Evolutionary conservation across 2,113 vertebrate genomes (phyloP), one percentile per base, ranked within the genome.

Genomic region (Sebastes schlegelii): DNA sequence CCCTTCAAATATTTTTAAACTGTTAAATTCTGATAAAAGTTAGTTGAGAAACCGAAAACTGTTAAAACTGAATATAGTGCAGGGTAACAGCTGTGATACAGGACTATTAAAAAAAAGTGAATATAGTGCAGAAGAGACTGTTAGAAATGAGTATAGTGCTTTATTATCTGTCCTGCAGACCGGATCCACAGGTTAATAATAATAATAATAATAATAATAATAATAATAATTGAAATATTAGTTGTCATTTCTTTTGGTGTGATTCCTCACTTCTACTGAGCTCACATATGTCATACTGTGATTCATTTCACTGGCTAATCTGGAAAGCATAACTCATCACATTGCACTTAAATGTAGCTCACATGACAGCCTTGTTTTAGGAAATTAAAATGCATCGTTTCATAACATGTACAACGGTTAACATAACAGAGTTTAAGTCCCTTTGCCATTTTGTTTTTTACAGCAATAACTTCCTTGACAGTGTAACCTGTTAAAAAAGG

Each of bases 291-390:
- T 6, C 60, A 40, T 16, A 46, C 45, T 23, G 45, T 49, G 45
- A 26, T 17, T n/a, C n/a, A n/a, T n/a, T n/a, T n/a, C n/a, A n/a
- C n/a, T n/a, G n/a, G n/a, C n/a, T 58, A 23, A 58, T 11, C 19
- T 4, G 6, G 34, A 68, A 67, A 26, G 8, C 7, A 2, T 10
- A 40, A 40, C 16, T 52, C 6, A 13, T 23, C 8, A 5, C 9
- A 21, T 21, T 70, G 9, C 7, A 8, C 17, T 6, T 55, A 6
- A 43, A 21, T 57, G 68, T 26, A 55, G 64, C n/a, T 48, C 26
- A 1, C 26, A 16, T 26, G 6, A 42, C 55, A 5, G 1, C 6
- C n/a, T 5, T 0, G 1, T 19, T 34, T 11, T 3, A 34, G 26
- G 16, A 54, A 40, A 42, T 13, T 23, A 4, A 8, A 71, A 55